Evolutionary conservation across 2,888 invertebrate genomes (phyloP).

Genomic region (Erpobdella octoculata): DNA sequence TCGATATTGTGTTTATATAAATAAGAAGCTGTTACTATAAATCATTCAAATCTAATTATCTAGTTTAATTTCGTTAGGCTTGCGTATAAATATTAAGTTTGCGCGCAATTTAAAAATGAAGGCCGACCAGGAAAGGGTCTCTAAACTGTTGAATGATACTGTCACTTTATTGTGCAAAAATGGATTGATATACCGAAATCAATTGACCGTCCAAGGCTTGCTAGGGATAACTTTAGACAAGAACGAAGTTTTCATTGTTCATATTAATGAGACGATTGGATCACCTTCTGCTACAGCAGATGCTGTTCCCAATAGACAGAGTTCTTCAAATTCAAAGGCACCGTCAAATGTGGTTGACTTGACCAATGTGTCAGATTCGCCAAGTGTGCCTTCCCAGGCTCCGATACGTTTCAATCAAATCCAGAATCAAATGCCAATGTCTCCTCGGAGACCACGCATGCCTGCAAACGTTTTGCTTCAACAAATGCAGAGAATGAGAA

Average conservation of each 20-base stretch:
- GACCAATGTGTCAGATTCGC: constrained; percentile 22
- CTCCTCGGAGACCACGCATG: background rate
- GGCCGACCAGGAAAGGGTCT: constrained; percentile 34
- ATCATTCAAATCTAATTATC: too few relatives aligned
- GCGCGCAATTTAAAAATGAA: constrained; percentile 26
- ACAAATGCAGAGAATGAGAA: background rate
- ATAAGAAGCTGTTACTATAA: too few relatives aligned
- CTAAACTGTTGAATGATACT: constrained; percentile 32
- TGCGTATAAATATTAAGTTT: too few relatives aligned
- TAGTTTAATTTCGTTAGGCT: too few relatives aligned
- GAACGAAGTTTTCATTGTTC: constrained; percentile 34
- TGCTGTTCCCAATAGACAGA: background rate
- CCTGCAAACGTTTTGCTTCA: background rate
- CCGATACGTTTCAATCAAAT: background rate
- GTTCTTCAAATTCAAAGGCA: background rate
- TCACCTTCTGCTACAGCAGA: constrained; percentile 6
- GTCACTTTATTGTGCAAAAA: constrained; percentile 34
- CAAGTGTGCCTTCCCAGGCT: background rate
- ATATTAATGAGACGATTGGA: constrained; percentile 32
- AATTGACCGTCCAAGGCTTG: constrained; percentile 32
- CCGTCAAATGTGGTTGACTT: constrained; percentile 13
- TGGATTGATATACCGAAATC: constrained; percentile 31
- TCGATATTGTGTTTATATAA: too few relatives aligned
- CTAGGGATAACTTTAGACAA: constrained; percentile 33
- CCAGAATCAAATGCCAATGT: background rate